phyloP scores from a whole-genome alignment of 2,888 invertebrate species.

The Emesis furor region DNA sequence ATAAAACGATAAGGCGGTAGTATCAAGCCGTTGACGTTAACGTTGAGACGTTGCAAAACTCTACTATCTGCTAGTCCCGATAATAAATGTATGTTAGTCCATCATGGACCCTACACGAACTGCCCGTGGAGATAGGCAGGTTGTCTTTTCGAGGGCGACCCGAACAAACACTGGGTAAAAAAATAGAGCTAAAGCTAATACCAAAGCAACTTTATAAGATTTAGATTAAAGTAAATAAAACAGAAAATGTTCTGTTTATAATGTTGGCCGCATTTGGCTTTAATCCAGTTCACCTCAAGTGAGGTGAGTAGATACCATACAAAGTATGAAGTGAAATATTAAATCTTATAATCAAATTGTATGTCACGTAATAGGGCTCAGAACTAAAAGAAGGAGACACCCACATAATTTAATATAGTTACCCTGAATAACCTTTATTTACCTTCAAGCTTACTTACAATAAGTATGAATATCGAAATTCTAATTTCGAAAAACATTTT shows the following conservation, averaged over 20 bases:
- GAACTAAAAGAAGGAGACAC: slow-evolving; percentile 44
- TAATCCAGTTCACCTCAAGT: slow-evolving; percentile 25
- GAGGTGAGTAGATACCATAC: slow-evolving; percentile 66
- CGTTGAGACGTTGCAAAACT: too few species aligned
- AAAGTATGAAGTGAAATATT: slow-evolving; percentile 69
- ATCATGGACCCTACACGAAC: too few species aligned
- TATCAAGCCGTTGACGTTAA: too few species aligned
- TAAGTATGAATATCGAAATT: neutral
- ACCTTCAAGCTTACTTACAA: neutral
- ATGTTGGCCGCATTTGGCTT: slow-evolving; percentile 1
- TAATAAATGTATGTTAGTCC: too few species aligned
- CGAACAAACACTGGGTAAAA: too few species aligned
- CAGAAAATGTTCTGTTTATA: neutral
- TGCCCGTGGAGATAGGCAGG: too few species aligned
- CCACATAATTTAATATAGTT: slow-evolving; percentile 61
- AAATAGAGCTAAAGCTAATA: neutral
- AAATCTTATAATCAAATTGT: slow-evolving; percentile 73
- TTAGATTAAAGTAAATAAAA: neutral
- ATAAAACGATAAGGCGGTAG: too few species aligned
- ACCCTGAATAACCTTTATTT: slow-evolving; percentile 21
- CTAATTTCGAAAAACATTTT: neutral
- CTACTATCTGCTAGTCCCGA: too few species aligned
- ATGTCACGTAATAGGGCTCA: slow-evolving; percentile 68
- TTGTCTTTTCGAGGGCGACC: too few species aligned
- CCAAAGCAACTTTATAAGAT: neutral